Base-by-base conservation (phyloP, 1,140 invertebrate genomes). In the Drosophila melanogaster region DNA sequence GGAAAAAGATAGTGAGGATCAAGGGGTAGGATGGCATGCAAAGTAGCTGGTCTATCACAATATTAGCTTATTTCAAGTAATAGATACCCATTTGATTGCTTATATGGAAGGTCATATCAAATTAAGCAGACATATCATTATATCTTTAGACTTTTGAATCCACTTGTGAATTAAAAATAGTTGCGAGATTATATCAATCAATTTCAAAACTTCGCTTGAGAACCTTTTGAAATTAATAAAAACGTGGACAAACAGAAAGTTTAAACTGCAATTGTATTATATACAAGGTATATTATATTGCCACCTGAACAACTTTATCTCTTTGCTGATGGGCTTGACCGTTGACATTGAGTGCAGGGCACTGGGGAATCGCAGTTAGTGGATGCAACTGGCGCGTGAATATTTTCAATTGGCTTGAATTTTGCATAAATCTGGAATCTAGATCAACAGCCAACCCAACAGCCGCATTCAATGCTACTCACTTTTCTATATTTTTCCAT, bases 331-430 rank as follows among this genome's bases (percentile, higher is more conserved):
- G n/a, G 24, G 40, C 24, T 37, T 54, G 26, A 49, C 41, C 65
- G 53, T 35, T 86, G 81, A 79, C 81, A 86, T 87, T 81, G 78
- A 69, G 43, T 62, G 47, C 51, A 69, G 58, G 37, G 65, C 55
- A 77, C 22, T 33, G 33, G 19, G 19, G 19, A 22, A 51, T 53
- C 15, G 33, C 55, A 37, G 15, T 24, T 51, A 49, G 19, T 70
- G 37, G 41, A 19, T 58, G 50, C 57, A 65, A 22, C 37, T 38
- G 60, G 71, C 51, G 76, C 64, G 74, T 58, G 71, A 76, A 87
- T 87, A 79, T 87, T 73, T 79, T 87, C 84, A 87, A 87, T 87
- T 87, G 79, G 55, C 79, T 79, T 70, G 75, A 65, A 87, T 62
- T 85, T 78, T 62, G 65, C 65, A 81, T 77, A 51, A 77, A 81